Base-by-base conservation (phyloP, 1,140 invertebrate genomes). In the Apocrypta bakeri region DNA sequence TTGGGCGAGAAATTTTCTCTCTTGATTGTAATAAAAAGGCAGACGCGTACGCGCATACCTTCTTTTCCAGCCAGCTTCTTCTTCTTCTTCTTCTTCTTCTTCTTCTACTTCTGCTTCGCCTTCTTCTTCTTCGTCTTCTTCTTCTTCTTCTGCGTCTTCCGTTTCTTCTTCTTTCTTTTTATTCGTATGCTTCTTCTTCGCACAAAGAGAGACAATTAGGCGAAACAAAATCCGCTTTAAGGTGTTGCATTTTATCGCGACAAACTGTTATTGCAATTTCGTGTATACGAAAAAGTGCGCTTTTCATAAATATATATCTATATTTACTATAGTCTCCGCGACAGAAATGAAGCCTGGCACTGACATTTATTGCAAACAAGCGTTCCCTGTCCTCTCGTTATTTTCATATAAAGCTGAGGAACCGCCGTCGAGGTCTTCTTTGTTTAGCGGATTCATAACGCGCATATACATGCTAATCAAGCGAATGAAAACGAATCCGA, bases 401-500 rank as follows among this genome's bases (percentile, higher is more conserved):
- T 21, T 21, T 7, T 17, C 14, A 48, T 14, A 48, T 17, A n/a
- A 48, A 48, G 21, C 14, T 17, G 12, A 42, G 1, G 40, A 48
- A 9, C 8, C 8, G 12, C 42, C 21, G 33, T 33, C 56, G 27
- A 63, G 74, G 73, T 31, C 61, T 17, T 56, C 73, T 75, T 75
- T 75, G 73, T 77, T 77, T 66, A 31, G n/a, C n/a, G n/a, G n/a
- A n/a, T 66, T 17, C 14, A 31, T 29, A 31, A 63, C 33, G 29
- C 75, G 37, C 21, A 48, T 42, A 68, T 33, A 29, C 66, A 69
- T 56, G 76, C 40, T 79, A 69, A 79, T 79, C 68, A 64, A 78
- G n/a, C n/a, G 63, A 42, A 25, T 69, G 77, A 79, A 79, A 79
- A 61, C 42, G 68, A 72, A 72, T 61, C 75, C 40, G n/a, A n/a